Conservation (phyloP, 2,888 invertebrate species). For the Plagodis pulveraria region DNA sequence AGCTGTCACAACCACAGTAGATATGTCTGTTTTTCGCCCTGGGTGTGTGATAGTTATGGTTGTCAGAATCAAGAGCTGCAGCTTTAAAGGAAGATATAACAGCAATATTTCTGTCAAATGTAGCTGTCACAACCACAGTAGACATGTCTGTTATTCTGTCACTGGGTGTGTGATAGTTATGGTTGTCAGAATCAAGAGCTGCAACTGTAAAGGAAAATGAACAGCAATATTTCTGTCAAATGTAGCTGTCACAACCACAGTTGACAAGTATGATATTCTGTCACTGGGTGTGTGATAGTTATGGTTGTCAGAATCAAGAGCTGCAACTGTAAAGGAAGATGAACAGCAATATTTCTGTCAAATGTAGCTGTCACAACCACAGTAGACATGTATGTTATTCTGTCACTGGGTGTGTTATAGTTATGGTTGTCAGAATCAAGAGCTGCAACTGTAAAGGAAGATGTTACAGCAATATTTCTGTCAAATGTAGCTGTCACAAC, state of each 20-base stretch:
- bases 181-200: conserved; percentile 8
- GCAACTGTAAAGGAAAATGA: no score
- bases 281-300: no score
- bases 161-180: conserved; percentile 26
- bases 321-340: no score
- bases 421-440: conserved; percentile 7
- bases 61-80: no score
- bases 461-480: neutral
- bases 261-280: no score
- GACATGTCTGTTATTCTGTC: conserved; percentile 35
- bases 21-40: conserved; percentile 18
- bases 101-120: conserved; percentile 4
- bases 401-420: conserved; percentile 36
- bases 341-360: neutral
- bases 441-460: neutral
- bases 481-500: neutral
- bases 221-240: no score
- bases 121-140: conserved; percentile 31
- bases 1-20: conserved; percentile 11
- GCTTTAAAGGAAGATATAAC: neutral
- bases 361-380: conserved; percentile 15
- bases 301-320: no score
- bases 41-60: conserved; percentile 14
- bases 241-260: no score
- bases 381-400: conserved; percentile 22